Conservation (phyloP, 2,888 invertebrate genomes). For the Heliconius ismenius region DNA sequence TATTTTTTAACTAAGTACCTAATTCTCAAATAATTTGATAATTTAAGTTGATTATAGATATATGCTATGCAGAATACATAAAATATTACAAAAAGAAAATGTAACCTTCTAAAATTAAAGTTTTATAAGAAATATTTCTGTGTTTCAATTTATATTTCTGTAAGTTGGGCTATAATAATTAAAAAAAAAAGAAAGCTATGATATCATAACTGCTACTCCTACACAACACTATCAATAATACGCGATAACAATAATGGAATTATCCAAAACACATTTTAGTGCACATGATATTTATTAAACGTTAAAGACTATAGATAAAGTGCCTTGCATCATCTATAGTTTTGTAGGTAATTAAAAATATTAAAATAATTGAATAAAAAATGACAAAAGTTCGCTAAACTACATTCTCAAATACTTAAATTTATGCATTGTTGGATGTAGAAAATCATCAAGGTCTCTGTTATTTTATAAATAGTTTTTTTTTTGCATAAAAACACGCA, state of each 20-base stretch:
- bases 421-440: too few species aligned
- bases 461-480: too few species aligned
- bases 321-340: not conserved
- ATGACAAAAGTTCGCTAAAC: not conserved
- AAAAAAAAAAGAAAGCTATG: not conserved
- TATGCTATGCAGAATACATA: not conserved
- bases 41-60: not conserved
- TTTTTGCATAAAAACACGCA: too few species aligned
- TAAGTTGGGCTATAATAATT: not conserved
- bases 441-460: too few species aligned
- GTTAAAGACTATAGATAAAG: not conserved
- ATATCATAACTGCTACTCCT: not conserved
- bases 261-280: constrained; percentile 21
- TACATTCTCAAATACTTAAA: too few species aligned
- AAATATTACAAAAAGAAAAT: not conserved
- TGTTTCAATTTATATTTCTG: not conserved
- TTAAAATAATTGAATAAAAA: not conserved
- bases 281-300: constrained; percentile 17
- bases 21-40: not conserved
- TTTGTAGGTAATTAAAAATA: not conserved
- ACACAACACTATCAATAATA: constrained; percentile 13
- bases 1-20: not conserved
- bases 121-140: too few species aligned
- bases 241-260: constrained; percentile 20
- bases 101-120: not conserved